Conservation (phyloP, 2,113 vertebrate species). For the Bos javanicus region DNA sequence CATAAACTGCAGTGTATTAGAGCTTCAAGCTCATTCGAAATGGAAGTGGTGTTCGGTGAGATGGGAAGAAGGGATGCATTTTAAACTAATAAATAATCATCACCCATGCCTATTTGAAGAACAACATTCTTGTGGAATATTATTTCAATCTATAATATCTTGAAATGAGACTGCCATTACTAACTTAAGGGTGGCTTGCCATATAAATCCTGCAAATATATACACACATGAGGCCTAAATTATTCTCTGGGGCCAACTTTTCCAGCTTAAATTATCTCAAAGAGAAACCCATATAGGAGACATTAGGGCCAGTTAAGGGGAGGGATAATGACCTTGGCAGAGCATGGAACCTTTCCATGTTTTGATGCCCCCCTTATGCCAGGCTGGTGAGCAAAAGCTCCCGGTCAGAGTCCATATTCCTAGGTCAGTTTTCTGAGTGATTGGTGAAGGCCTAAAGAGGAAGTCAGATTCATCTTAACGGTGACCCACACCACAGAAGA, state of each 20-base stretch:
- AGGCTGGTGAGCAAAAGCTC: background rate
- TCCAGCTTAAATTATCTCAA: slow-evolving; percentile 12
- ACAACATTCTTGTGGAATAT: slow-evolving; percentile 52
- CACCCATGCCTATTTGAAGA: slow-evolving; percentile 38
- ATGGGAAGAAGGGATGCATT: slow-evolving; percentile 50
- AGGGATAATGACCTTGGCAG: background rate
- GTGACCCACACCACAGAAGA: background rate
- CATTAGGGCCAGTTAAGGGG: background rate
- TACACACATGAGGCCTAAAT: background rate
- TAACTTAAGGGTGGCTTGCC: slow-evolving; percentile 17
- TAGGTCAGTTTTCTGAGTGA: background rate
- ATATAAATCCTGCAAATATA: background rate
- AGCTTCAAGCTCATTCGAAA: slow-evolving; percentile 51
- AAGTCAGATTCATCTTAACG: background rate
- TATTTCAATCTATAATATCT: slow-evolving; percentile 58
- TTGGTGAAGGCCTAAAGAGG: background rate
- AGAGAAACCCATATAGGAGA: slow-evolving; percentile 19
- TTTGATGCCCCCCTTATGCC: background rate
- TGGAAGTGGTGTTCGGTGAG: slow-evolving; percentile 52
- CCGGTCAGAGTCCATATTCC: background rate
- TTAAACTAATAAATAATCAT: slow-evolving; percentile 72
- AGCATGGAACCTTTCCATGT: background rate
- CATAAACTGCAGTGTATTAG: background rate
- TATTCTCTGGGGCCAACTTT: background rate
- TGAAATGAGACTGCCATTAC: slow-evolving; percentile 53